Base-by-base conservation (phyloP, 2,797 vertebrate genomes). In the Psittacula derbiana region DNA sequence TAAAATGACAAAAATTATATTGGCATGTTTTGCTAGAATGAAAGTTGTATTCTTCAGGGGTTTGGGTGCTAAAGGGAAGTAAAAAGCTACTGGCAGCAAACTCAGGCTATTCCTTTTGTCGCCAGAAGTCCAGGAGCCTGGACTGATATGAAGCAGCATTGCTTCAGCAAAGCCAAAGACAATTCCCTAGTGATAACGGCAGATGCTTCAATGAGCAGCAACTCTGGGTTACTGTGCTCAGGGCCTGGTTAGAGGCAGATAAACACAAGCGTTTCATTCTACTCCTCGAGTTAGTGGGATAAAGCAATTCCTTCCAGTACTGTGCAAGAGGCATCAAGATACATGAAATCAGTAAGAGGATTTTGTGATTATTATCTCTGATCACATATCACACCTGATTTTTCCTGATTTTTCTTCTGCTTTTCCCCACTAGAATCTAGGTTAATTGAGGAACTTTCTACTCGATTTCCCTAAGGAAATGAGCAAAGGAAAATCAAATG, bases 1-100 rank as follows among this genome's bases (percentile, higher is more conserved):
- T 74, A 86, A 96, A 90, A 84, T 16, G 40, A 87, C 43, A 92
- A 40, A 73, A 89, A 62, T 64, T 52, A 13, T 60, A 88, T 70
- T 46, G 3, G 4, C 3, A 2, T 36, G 24, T 28, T 86, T 66
- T 79, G 43, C 62, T 43, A 23, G 24, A 73, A 64, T 4, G 16
- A 49, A 64, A 76, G 70, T 0, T 67, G 62, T 2, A 1, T 40
- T 91, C 36, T 33, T 44, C 73, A 50, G 40, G 12, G 8, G 3
- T 17, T 41, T 50, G 36, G 9, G n/a, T 50, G 30, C n/a, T 52
- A 52, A 46, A 57, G 28, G 24, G 38, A 84, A 66, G 27, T 28
- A 19, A 43, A 58, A 71, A 64, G 49, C 10, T 57, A 17, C 30
- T 31, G 46, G 33, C 43, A 47, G 43, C 19, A 74, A 23, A 40